Percentiles rank a stretch among this genome's conserved stretches.
These are phyloP conservation scores for Chrysocyon brachyurus DNA, from an alignment of 2,797 vertebrate genomes.

Conservation along the genomic window DNA sequence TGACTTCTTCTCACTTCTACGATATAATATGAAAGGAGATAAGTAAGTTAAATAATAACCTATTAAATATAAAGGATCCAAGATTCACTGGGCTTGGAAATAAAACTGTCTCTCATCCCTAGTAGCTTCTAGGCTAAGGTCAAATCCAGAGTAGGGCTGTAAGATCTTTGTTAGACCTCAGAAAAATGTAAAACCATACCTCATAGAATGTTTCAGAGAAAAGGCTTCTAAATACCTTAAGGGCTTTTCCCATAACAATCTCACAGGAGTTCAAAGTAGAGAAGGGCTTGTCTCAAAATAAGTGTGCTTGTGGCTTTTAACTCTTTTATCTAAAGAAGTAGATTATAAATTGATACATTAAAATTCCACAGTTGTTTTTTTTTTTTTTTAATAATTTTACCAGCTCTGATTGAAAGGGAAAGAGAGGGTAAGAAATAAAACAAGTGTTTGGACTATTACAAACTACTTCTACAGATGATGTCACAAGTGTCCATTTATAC, in stretches of 20 bases:
- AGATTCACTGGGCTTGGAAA: not conserved
- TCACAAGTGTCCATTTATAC: not conserved
- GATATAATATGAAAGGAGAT: not conserved
- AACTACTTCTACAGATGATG: not conserved
- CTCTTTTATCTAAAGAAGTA: not conserved
- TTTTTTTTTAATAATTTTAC: not conserved
- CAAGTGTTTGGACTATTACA: not conserved
- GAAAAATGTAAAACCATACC: not conserved
- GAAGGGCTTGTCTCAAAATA: not conserved
- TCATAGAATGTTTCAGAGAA: not conserved
- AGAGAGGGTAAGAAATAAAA: not conserved
- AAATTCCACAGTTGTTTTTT: not conserved
- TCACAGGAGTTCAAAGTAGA: not conserved
- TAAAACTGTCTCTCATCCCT: slow-evolving; percentile 21
- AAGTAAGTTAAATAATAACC: not conserved
- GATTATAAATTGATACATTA: not conserved
- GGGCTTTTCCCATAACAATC: not conserved
- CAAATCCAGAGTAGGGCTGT: not conserved
- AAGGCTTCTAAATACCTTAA: not conserved
- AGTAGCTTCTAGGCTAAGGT: not conserved
- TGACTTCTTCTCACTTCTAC: not conserved
- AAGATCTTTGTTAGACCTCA: not conserved
- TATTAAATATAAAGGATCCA: not conserved
- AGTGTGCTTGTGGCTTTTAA: not conserved
- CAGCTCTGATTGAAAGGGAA: not conserved